Evolutionary conservation across 2,113 vertebrate genomes (phyloP).

Genomic region (Pedetes capensis): DNA sequence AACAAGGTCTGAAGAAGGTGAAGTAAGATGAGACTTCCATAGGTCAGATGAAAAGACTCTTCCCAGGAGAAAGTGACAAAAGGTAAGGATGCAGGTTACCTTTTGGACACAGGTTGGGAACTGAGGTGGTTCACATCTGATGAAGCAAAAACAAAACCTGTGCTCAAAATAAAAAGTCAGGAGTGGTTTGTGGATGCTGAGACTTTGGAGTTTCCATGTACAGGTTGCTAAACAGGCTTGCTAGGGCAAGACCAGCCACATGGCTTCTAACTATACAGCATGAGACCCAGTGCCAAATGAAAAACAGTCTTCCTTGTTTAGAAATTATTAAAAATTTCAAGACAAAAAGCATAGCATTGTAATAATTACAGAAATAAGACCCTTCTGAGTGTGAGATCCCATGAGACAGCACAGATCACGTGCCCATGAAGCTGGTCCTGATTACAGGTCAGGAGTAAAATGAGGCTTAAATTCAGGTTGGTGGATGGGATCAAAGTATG

Average conservation of each 20-base stretch:
- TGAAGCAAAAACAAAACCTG: not conserved
- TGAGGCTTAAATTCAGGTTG: not conserved
- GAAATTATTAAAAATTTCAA: not conserved
- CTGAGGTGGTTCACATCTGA: not conserved
- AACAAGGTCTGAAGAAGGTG: not conserved
- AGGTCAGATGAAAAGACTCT: not conserved
- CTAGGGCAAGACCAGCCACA: rapidly evolving
- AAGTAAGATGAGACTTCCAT: not conserved
- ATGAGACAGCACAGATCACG: not conserved
- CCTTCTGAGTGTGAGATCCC: not conserved
- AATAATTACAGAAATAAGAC: not conserved
- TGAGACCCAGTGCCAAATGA: not conserved
- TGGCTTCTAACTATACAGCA: not conserved
- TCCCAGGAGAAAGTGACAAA: not conserved
- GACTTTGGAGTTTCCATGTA: not conserved
- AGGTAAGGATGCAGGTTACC: not conserved
- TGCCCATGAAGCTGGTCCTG: not conserved
- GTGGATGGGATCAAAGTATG: not conserved
- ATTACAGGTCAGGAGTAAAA: not conserved
- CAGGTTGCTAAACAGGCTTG: not conserved
- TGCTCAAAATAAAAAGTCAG: not conserved
- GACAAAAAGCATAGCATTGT: not conserved
- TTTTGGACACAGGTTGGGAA: not conserved
- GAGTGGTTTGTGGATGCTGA: not conserved
- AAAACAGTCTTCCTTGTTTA: not conserved